Evolutionary conservation across 1,140 invertebrate species (phyloP).

Genomic region (Babylonia areolata): DNA sequence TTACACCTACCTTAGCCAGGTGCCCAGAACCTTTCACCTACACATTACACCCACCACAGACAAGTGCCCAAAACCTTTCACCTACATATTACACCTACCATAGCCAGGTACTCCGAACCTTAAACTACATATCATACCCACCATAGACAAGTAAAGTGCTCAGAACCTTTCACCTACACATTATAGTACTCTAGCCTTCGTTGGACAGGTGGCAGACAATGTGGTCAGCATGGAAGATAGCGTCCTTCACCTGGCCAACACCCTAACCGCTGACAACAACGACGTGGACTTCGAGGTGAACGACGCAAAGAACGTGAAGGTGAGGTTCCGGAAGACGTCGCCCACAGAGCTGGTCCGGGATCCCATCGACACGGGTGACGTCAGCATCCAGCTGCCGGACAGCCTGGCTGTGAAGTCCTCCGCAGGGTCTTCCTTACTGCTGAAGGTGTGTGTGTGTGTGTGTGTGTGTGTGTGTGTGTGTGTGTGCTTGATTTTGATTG

Average conservation of each 20-base stretch:
- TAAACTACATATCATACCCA: too few species aligned
- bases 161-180: too few species aligned
- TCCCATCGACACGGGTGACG: neutral
- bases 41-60: too few species aligned
- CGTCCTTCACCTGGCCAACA: neutral
- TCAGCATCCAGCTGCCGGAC: neutral
- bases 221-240: neutral
- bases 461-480: slow-evolving; percentile 2
- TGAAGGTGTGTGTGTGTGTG: neutral
- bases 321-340: neutral
- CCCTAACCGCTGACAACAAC: neutral
- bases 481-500: neutral
- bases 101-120: too few species aligned
- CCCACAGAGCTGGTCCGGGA: neutral
- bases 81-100: too few species aligned
- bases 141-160: too few species aligned
- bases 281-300: neutral
- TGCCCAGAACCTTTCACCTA: too few species aligned
- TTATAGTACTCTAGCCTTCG: too few species aligned
- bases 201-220: neutral
- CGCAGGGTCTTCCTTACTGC: neutral
- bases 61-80: too few species aligned
- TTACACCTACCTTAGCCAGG: too few species aligned
- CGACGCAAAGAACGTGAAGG: neutral
- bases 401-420: neutral